Percentiles rank a stretch among this genome's conserved stretches.
phyloP scores from a whole-genome alignment of 1,140 invertebrate species.

The Pararge aegeria region DNA sequence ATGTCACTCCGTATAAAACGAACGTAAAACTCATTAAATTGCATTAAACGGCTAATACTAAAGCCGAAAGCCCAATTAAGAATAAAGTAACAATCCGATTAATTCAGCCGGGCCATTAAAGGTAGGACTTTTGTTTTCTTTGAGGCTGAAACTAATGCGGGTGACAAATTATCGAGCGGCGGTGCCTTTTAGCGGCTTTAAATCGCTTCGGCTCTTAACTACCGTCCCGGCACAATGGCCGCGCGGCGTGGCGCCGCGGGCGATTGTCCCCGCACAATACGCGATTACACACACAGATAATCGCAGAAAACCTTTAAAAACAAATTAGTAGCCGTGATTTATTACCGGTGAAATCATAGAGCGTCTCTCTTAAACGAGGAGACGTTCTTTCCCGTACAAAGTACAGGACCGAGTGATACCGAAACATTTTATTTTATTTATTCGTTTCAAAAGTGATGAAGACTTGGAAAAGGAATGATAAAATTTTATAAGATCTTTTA shows the following conservation, averaged over 20 bases:
- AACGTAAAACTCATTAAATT: conserved; percentile 24
- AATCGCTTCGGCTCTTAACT: conserved; percentile 21
- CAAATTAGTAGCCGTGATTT: conserved; percentile 78
- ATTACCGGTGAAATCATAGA: conserved; percentile 42
- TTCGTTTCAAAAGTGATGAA: no score
- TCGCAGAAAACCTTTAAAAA: conserved; percentile 75
- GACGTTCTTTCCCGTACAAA: background rate
- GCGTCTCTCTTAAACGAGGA: no score
- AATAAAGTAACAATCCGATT: conserved; percentile 58
- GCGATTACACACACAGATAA: conserved; percentile 66
- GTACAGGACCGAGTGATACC: no score
- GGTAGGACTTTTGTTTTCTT: conserved; percentile 55
- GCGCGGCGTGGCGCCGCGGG: conserved; percentile 47
- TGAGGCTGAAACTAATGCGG: conserved; percentile 33
- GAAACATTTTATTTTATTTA: background rate
- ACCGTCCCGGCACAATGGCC: conserved; percentile 42
- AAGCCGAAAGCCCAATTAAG: conserved; percentile 48
- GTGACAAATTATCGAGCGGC: conserved; percentile 67
- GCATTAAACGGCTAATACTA: conserved; percentile 28
- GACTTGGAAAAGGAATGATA: no score
- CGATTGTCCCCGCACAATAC: conserved; percentile 61
- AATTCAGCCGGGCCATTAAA: conserved; percentile 58
- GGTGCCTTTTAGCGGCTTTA: conserved; percentile 39
- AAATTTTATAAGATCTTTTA: no score
- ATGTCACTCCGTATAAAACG: background rate